phyloP scores from a whole-genome alignment of 1,140 invertebrate genomes.

The Trichonephila clavata region DNA sequence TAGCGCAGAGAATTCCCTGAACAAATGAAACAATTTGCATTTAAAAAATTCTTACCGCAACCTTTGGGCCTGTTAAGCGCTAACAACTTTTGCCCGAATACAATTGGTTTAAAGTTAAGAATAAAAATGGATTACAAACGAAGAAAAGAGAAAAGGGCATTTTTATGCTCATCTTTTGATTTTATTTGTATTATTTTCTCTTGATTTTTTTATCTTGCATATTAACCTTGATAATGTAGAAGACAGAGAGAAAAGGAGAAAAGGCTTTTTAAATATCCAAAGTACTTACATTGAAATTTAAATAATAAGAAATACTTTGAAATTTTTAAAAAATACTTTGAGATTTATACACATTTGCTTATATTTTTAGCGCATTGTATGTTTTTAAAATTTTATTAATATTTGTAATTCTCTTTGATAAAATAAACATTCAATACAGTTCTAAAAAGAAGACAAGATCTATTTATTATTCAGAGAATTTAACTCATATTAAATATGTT shows the following conservation, averaged over 20 bases:
- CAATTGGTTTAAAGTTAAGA: slow-evolving; percentile 71
- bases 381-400: too few species aligned
- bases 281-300: not conserved
- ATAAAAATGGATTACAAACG: slow-evolving; percentile 70
- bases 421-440: too few species aligned
- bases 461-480: too few species aligned
- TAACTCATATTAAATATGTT: too few species aligned
- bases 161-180: slow-evolving; percentile 18
- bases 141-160: slow-evolving; percentile 41
- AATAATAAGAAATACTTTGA: not conserved
- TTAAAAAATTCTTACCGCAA: slow-evolving; percentile 49
- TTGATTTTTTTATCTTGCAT: too few species aligned
- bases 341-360: too few species aligned
- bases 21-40: slow-evolving; percentile 73
- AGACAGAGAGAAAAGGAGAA: not conserved
- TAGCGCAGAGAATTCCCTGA: slow-evolving; percentile 66
- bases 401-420: too few species aligned
- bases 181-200: not conserved
- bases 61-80: slow-evolving; percentile 36
- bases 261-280: not conserved
- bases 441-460: too few species aligned
- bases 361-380: too few species aligned
- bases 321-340: not conserved
- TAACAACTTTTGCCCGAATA: slow-evolving; percentile 58
- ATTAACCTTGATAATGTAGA: too few species aligned